Evolutionary conservation across 2,797 vertebrate genomes (phyloP).

Genomic region (Gambusia yucatana): DNA sequence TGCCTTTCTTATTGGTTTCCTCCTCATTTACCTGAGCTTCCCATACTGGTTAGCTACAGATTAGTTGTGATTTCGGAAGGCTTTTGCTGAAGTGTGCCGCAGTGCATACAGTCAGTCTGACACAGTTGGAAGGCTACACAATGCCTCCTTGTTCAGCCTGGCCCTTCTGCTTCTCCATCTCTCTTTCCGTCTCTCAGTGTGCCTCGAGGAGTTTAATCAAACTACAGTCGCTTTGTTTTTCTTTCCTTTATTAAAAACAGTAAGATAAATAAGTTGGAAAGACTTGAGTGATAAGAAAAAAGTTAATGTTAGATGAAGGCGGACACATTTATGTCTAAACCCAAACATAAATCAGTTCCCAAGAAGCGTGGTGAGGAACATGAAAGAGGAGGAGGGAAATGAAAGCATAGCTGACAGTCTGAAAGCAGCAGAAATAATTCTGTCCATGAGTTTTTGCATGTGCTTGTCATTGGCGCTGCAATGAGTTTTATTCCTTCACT

Average conservation of each 20-base stretch:
- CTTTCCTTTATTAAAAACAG: background rate
- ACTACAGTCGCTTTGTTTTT: slow-evolving; percentile 31
- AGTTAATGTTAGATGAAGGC: slow-evolving; percentile 48
- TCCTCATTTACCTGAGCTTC: slow-evolving; percentile 56
- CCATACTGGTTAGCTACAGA: slow-evolving; percentile 62
- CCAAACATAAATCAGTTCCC: slow-evolving; percentile 71
- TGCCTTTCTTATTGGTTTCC: slow-evolving; percentile 1
- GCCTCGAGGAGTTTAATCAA: slow-evolving; percentile 58
- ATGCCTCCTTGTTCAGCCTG: slow-evolving; percentile 78
- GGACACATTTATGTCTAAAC: slow-evolving; percentile 48
- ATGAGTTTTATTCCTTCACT: slow-evolving; percentile 57
- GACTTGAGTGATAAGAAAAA: slow-evolving; percentile 21
- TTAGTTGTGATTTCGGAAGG: slow-evolving; percentile 68
- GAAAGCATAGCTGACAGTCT: slow-evolving; percentile 75
- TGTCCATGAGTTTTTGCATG: slow-evolving; percentile 26
- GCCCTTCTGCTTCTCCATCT: slow-evolving; percentile 51
- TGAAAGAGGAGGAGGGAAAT: slow-evolving; percentile 55
- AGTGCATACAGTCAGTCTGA: slow-evolving; percentile 77
- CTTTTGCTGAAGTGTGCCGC: slow-evolving; percentile 71
- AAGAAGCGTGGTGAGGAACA: slow-evolving; percentile 52
- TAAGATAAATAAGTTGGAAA: background rate
- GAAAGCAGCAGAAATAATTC: slow-evolving; percentile 41
- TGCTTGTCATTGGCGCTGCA: slow-evolving; percentile 17
- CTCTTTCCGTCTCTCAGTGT: slow-evolving; percentile 23
- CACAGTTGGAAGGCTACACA: slow-evolving; percentile 76